A percentile compares a stretch with the other conserved stretches of the same genome.
These are phyloP conservation scores for Drosophila ironensis DNA, from an alignment of 1,140 invertebrate species.

Conservation along the genomic window DNA sequence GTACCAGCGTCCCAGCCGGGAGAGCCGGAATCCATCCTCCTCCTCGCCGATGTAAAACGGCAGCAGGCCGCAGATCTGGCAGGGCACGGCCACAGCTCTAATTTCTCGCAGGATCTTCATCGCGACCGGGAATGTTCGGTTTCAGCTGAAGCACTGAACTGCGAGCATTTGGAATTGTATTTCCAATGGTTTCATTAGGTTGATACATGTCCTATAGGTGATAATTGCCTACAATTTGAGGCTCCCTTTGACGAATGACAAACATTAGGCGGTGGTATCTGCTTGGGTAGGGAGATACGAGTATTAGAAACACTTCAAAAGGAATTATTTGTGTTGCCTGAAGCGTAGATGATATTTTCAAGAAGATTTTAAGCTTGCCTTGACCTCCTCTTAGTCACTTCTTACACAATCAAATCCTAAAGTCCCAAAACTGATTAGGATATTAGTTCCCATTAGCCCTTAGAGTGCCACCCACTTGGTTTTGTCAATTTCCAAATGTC, in stretches of 20 bases:
- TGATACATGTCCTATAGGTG: too few species aligned
- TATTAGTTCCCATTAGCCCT: background rate
- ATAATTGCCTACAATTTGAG: background rate
- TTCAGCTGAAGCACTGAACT: background rate
- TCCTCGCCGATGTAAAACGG: slow-evolving; percentile 42
- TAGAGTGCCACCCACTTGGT: background rate
- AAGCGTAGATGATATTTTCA: too few species aligned
- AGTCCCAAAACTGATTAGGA: background rate
- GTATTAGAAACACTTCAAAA: too few species aligned
- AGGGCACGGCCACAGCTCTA: slow-evolving; percentile 11
- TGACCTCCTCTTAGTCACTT: too few species aligned
- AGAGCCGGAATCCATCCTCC: slow-evolving; percentile 26
- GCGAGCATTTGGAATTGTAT: background rate
- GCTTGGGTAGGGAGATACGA: too few species aligned
- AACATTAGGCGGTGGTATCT: too few species aligned
- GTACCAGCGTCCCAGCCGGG: slow-evolving; percentile 29
- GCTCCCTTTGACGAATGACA: background rate
- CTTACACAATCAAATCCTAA: too few species aligned
- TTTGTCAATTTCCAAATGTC: background rate
- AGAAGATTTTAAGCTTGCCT: too few species aligned
- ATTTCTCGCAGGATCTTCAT: slow-evolving; percentile 58
- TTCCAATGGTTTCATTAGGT: too few species aligned
- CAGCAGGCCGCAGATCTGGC: slow-evolving; percentile 40
- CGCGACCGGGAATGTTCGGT: background rate
- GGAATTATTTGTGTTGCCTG: too few species aligned